A percentile compares a stretch with the other conserved stretches of the same genome.
Evolutionary conservation across 2,888 invertebrate genomes (phyloP).

Genomic region (Amphipyra tragopoginis): DNA sequence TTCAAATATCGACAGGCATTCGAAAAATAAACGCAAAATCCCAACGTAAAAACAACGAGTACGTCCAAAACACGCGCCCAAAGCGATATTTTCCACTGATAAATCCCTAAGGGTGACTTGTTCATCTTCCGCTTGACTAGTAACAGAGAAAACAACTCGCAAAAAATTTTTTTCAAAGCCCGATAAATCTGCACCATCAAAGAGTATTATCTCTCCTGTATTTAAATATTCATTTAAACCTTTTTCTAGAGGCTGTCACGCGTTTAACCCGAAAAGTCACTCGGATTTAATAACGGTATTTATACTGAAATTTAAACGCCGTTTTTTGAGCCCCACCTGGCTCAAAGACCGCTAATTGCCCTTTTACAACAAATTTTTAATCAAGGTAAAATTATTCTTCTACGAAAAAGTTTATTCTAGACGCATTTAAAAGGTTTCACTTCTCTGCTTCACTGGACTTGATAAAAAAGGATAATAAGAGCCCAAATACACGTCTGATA

Average conservation of each 20-base stretch:
- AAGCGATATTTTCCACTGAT: slow-evolving; percentile 65
- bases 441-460: neutral
- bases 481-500: too few relatives aligned
- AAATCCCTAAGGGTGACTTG: slow-evolving; percentile 66
- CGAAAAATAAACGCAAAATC: slow-evolving; percentile 24
- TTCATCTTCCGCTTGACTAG: slow-evolving; percentile 68
- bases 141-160: slow-evolving; percentile 59
- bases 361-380: slow-evolving; percentile 70
- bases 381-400: slow-evolving; percentile 46
- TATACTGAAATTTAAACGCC: slow-evolving; percentile 75
- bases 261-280: slow-evolving; percentile 72
- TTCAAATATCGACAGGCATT: slow-evolving; percentile 16
- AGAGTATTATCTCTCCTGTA: slow-evolving; percentile 60
- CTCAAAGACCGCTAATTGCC: slow-evolving; percentile 73
- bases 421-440: slow-evolving; percentile 40
- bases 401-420: slow-evolving; percentile 27
- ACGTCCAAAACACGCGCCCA: slow-evolving; percentile 36
- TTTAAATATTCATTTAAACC: slow-evolving; percentile 75
- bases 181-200: slow-evolving; percentile 57
- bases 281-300: slow-evolving; percentile 74
- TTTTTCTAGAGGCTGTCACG: slow-evolving; percentile 65
- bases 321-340: slow-evolving; percentile 71
- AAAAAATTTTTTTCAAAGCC: slow-evolving; percentile 58
- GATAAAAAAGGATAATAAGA: slow-evolving; percentile 1
- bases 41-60: slow-evolving; percentile 34